phyloP scores from a whole-genome alignment of 37 sponge, comb jelly and placozoan genomes.

The Eunapius fragilis region DNA sequence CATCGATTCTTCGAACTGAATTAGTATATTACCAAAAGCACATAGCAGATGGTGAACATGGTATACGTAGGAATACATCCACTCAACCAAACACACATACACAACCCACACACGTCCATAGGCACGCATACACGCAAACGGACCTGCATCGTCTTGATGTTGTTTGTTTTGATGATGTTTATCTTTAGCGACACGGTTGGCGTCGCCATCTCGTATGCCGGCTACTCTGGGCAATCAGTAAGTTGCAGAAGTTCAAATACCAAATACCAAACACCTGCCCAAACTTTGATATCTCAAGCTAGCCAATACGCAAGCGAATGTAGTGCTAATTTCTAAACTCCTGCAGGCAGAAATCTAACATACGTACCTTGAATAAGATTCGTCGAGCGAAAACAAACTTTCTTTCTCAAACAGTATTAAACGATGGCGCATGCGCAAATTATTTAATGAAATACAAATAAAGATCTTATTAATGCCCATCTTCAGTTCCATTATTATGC shows the following conservation, averaged over 20 bases:
- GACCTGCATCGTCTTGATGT: constrained; percentile 94
- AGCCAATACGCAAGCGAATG: not conserved
- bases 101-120: not conserved
- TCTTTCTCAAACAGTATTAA: no score
- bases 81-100: not conserved
- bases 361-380: no score
- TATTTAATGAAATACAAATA: not conserved
- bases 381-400: no score
- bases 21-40: not conserved
- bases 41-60: not conserved
- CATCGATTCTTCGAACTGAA: constrained; percentile 93
- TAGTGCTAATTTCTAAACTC: no score
- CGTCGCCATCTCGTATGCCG: constrained; percentile 36
- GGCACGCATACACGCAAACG: not conserved
- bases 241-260: not conserved
- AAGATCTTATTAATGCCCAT: not conserved
- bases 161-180: constrained; percentile 86
- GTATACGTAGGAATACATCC: not conserved
- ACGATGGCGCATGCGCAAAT: constrained; percentile 6
- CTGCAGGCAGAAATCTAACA: no score
- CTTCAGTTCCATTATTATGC: no score
- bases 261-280: not conserved
- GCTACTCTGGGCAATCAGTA: not conserved
- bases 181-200: constrained; percentile 78
- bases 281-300: not conserved